phyloP scores from a whole-genome alignment of 2,113 vertebrate genomes.

The Symphodus melops region DNA sequence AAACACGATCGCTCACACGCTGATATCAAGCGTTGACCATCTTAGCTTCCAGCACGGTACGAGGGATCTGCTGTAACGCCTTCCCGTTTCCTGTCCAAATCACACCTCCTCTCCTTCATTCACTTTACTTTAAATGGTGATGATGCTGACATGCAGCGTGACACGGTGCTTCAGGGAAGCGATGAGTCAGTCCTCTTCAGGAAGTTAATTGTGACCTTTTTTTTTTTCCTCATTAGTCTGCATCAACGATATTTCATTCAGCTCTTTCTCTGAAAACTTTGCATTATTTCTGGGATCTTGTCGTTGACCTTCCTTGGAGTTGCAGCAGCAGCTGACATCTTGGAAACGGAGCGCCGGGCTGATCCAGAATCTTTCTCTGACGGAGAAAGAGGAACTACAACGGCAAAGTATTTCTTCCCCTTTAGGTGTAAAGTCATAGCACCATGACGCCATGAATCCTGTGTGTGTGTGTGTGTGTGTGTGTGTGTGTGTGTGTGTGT shows the following conservation, averaged over 20 bases:
- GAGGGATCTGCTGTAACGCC: no score
- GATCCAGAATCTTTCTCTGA: no score
- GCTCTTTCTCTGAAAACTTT: background rate
- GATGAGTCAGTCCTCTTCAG: background rate
- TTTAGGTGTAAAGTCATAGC: no score
- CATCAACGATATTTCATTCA: background rate
- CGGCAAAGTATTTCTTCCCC: no score
- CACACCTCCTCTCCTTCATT: no score
- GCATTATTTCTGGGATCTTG: background rate
- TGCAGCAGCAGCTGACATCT: background rate
- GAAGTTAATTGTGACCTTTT: background rate
- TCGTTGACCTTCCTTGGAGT: background rate
- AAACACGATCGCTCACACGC: no score
- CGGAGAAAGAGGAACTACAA: no score
- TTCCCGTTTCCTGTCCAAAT: background rate
- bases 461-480: slow-evolving; percentile 23
- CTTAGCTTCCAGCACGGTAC: no score
- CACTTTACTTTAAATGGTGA: background rate
- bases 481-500: background rate
- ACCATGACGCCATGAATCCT: no score
- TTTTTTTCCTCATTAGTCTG: background rate
- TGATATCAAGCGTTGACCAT: no score
- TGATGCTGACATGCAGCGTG: background rate
- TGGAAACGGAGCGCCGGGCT: background rate
- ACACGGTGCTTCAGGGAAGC: background rate